Percentiles rank a stretch among this genome's conserved stretches.
phyloP scores from a whole-genome alignment of 2,113 vertebrate species.

The Poeciliopsis turrubarensis region DNA sequence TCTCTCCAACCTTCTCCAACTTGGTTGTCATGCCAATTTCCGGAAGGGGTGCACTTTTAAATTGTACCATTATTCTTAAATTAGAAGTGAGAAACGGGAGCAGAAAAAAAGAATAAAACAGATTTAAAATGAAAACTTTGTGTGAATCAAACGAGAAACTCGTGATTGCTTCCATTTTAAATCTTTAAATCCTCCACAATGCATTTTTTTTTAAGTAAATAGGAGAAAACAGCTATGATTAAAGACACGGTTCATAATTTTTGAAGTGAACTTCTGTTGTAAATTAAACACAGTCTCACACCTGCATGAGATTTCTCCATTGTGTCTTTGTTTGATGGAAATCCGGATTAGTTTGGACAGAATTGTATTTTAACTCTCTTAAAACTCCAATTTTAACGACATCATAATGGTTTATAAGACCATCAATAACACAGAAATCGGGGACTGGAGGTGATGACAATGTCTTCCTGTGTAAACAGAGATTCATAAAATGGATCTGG shows the following conservation, averaged over 20 bases:
- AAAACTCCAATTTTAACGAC: neutral
- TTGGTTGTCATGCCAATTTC: constrained; percentile 67
- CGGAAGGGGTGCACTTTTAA: constrained; percentile 28
- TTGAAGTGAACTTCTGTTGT: neutral
- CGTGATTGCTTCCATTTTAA: constrained; percentile 59
- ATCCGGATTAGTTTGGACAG: neutral
- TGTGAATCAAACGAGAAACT: constrained; percentile 17
- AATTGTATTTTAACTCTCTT: neutral
- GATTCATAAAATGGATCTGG: neutral
- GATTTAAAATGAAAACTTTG: neutral
- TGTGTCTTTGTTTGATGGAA: neutral
- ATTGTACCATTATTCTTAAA: constrained; percentile 51
- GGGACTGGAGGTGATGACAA: neutral
- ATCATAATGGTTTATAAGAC: neutral
- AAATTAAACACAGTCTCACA: neutral
- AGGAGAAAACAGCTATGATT: constrained; percentile 75
- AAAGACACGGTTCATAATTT: constrained; percentile 1
- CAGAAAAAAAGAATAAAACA: neutral
- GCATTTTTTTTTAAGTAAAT: constrained; percentile 58
- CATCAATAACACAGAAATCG: neutral
- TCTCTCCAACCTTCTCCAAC: constrained; percentile 69
- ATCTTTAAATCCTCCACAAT: constrained; percentile 72
- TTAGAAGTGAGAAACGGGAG: constrained; percentile 23
- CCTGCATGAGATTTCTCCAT: neutral
- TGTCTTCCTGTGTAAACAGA: neutral